Base-by-base conservation (phyloP, 2,113 vertebrate genomes). In the Etheostoma spectabile region DNA sequence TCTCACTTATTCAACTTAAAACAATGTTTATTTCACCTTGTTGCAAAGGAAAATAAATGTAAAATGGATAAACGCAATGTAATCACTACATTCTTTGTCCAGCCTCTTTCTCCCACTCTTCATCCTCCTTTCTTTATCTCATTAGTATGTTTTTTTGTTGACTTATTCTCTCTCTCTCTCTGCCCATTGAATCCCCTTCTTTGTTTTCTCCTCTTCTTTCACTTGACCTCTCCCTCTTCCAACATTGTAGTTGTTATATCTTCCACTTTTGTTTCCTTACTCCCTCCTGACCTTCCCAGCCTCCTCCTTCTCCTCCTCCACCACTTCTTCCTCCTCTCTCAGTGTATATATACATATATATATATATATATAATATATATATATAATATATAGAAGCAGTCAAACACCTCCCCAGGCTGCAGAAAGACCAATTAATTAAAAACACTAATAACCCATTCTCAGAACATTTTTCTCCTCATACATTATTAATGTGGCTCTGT, bases 391-490 rank as follows among this genome's bases (percentile, higher is more conserved):
- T n/a, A n/a, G n/a, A n/a, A n/a, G n/a, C n/a, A n/a, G n/a, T n/a
- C n/a, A n/a, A 48, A 30, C 61, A 48, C 52, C 64, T 75, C 77
- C 83, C 71, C 71, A 18, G 71, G 72, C 70, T 66, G 61, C 78
- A 57, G 79, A 69, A 70, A 70, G 35, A 80, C 35, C 65, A 68
- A 69, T 82, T 76, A 56, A 82, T 82, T 80, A 75, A 83, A 82
- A 85, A 53, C 59, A 48, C 77, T 84, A 82, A 70, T 79, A 74
- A 79, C 60, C 45, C 45, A 57, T 78, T 63, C 42, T 63, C 77
- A 30, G 67, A 76, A 24, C 45, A 19, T 80, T 74, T 66, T 55
- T 53, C 72, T 57, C 38, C 52, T 74, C 79, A 82, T 90, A 11
- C 59, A 88, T 87, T 75, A 88, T 85, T 88, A 64, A 82, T 56